Conservation (phyloP, 2,113 vertebrate species). For the Phoxinus phoxinus region DNA sequence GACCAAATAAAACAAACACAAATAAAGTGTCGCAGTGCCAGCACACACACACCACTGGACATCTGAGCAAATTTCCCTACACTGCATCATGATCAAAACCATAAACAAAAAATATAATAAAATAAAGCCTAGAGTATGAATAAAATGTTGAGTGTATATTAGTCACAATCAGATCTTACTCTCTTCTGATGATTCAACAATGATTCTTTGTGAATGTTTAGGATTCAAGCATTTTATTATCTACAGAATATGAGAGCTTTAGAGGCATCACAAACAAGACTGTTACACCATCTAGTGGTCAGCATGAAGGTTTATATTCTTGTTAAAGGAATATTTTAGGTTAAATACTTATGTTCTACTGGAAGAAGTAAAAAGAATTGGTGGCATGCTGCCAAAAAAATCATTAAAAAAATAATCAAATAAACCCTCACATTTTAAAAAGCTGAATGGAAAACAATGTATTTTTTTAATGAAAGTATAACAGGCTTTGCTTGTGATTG, state of each 20-base stretch:
- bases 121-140: constrained; percentile 30
- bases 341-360: background rate
- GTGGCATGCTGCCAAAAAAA: background rate
- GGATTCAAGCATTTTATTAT: background rate
- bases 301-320: background rate
- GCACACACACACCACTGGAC: constrained; percentile 67
- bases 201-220: background rate
- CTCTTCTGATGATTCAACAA: background rate
- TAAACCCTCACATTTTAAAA: too few species aligned
- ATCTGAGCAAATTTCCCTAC: constrained; percentile 77
- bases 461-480: background rate
- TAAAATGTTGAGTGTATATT: background rate
- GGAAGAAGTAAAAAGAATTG: background rate
- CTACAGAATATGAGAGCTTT: background rate
- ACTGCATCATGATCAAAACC: constrained; percentile 74
- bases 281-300: constrained; percentile 49
- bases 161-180: background rate
- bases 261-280: background rate
- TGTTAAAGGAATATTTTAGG: background rate
- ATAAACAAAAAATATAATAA: background rate
- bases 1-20: background rate
- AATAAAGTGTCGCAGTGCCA: background rate
- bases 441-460: background rate
- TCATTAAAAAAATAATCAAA: background rate
- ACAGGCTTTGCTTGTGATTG: background rate